Conservation (phyloP, 1,140 invertebrate species). For the Ceratoteleas bidentatus region DNA sequence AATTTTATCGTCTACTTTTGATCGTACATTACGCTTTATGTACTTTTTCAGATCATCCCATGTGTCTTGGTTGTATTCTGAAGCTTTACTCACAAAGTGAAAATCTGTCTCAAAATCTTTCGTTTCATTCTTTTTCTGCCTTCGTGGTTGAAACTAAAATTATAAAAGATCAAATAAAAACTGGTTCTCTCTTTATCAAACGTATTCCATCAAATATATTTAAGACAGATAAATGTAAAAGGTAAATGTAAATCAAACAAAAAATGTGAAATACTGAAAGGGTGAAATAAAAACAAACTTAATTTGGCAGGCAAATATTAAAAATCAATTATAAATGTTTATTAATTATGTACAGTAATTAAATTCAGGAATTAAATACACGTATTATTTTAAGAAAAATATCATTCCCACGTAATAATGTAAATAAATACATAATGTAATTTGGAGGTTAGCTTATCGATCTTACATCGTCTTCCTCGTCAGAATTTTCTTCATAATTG, state of each 20-base stretch:
- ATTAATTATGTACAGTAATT: neutral
- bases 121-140: slow-evolving; percentile 86
- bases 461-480: slow-evolving; percentile 90
- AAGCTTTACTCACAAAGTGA: slow-evolving; percentile 86
- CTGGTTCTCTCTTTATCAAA: neutral
- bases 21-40: slow-evolving; percentile 89
- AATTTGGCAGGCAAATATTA: too few relatives aligned
- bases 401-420: neutral
- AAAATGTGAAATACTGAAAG: too few relatives aligned
- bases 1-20: slow-evolving; percentile 93
- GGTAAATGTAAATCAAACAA: neutral
- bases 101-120: slow-evolving; percentile 90
- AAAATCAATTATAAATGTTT: neutral
- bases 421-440: neutral
- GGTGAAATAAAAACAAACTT: too few relatives aligned
- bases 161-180: too few relatives aligned
- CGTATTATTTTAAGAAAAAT: neutral
- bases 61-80: slow-evolving; percentile 90
- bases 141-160: slow-evolving; percentile 89
- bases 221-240: too few relatives aligned
- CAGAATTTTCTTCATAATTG: slow-evolving; percentile 90
- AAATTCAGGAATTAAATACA: neutral
- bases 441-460: slow-evolving; percentile 54
- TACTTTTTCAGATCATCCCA: slow-evolving; percentile 93
- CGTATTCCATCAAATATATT: too few relatives aligned